These are phyloP conservation scores for Hirtodrosophila duncani DNA, from an alignment of 2,888 invertebrate genomes.

Conservation along the genomic window DNA sequence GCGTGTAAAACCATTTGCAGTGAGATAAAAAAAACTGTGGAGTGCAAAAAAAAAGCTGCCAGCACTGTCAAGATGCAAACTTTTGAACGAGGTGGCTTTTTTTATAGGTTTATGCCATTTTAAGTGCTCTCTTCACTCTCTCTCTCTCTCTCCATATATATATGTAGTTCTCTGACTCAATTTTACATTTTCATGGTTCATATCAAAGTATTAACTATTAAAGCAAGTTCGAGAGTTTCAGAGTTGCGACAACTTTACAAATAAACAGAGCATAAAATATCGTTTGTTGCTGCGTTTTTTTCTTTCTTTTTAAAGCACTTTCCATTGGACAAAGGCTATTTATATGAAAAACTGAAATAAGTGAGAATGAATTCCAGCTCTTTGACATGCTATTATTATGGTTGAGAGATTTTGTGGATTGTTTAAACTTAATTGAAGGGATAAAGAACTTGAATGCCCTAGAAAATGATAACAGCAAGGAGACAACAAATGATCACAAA, in stretches of 20 bases:
- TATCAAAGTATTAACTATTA: conserved; percentile 48
- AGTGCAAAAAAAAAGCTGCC: conserved; percentile 13
- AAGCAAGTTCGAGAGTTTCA: conserved; percentile 34
- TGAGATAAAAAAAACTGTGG: conserved; percentile 19
- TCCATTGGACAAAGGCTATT: not conserved
- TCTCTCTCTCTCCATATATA: conserved; percentile 30
- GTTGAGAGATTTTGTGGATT: no score
- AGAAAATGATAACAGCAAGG: no score
- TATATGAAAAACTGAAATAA: no score
- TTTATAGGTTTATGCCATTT: conserved; percentile 54
- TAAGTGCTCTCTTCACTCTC: conserved; percentile 60
- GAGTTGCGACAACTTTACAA: conserved; percentile 24
- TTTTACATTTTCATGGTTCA: conserved; percentile 3
- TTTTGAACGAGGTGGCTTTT: conserved; percentile 13
- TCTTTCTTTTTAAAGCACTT: conserved; percentile 9
- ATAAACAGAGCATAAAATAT: conserved; percentile 66
- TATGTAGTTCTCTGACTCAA: not conserved
- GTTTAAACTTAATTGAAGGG: no score
- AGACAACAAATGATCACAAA: no score
- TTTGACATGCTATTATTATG: no score
- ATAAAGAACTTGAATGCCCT: no score
- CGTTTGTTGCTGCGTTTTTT: conserved; percentile 41
- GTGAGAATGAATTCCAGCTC: no score
- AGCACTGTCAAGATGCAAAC: conserved; percentile 24
- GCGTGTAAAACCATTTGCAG: conserved; percentile 49